Percentiles rank a stretch among this genome's conserved stretches.
Evolutionary conservation across 2,797 vertebrate genomes (phyloP).

Genomic region (Peromyscus aztecus): DNA sequence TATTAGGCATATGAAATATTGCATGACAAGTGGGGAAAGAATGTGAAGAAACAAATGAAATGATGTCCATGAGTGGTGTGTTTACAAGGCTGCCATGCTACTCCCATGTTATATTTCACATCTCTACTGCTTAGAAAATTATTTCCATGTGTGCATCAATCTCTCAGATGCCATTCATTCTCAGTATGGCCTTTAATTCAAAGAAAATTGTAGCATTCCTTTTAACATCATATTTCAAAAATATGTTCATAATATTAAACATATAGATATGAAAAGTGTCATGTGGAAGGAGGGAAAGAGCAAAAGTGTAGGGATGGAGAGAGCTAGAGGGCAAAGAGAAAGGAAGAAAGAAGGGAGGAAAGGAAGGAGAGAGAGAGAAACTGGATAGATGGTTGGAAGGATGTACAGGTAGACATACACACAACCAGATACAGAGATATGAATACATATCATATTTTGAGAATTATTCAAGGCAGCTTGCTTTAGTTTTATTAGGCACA

Average conservation of each 20-base stretch:
- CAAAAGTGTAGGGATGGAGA: background rate
- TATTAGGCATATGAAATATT: background rate
- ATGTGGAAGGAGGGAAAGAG: background rate
- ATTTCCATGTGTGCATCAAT: background rate
- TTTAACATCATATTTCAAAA: background rate
- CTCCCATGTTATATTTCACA: background rate
- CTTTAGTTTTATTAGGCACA: constrained; percentile 20
- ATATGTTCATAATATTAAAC: background rate
- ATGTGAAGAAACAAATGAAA: constrained; percentile 1
- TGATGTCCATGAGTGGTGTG: background rate
- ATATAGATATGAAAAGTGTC: background rate
- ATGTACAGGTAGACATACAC: background rate
- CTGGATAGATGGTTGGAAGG: background rate
- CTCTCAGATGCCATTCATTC: background rate
- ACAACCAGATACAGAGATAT: background rate
- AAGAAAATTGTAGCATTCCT: background rate
- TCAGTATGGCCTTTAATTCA: background rate
- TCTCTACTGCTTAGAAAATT: background rate
- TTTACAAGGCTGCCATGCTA: background rate
- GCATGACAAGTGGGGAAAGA: background rate
- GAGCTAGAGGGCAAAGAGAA: background rate
- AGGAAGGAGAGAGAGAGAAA: background rate
- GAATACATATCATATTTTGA: background rate
- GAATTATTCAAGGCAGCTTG: constrained; percentile 40
- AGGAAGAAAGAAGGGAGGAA: background rate